Evolutionary conservation across 2,888 invertebrate species (phyloP).

Genomic region (Candidula unifasciata): DNA sequence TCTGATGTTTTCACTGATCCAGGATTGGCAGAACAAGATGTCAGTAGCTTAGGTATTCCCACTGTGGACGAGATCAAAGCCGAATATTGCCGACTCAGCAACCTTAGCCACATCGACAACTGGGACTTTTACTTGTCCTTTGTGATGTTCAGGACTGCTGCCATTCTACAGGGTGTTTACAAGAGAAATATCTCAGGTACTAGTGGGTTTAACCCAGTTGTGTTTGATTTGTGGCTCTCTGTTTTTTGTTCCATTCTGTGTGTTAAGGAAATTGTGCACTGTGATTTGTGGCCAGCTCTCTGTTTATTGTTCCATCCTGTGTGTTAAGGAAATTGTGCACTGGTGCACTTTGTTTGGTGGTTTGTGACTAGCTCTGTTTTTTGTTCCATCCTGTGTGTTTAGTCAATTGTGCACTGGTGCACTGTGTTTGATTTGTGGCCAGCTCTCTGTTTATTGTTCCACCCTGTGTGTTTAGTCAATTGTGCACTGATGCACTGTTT

Average conservation of each 20-base stretch:
- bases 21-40: constrained; percentile 58
- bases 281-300: too few species aligned
- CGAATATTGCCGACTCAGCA: constrained; percentile 59
- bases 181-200: constrained; percentile 71
- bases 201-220: not conserved
- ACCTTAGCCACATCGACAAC: constrained; percentile 57
- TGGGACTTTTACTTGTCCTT: constrained; percentile 77
- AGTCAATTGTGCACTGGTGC: too few species aligned
- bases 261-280: too few species aligned
- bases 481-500: too few species aligned
- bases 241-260: not conserved
- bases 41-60: constrained; percentile 60
- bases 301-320: too few species aligned
- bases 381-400: too few species aligned
- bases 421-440: too few species aligned
- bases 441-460: too few species aligned
- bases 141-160: constrained; percentile 73
- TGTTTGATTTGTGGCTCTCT: not conserved
- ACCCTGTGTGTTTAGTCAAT: too few species aligned
- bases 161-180: constrained; percentile 78
- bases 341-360: too few species aligned
- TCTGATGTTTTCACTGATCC: not conserved
- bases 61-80: constrained; percentile 60
- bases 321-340: too few species aligned
- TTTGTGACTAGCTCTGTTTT: too few species aligned